Base-by-base conservation (phyloP, 2,113 vertebrate species). In the Zosterops japonicus region DNA sequence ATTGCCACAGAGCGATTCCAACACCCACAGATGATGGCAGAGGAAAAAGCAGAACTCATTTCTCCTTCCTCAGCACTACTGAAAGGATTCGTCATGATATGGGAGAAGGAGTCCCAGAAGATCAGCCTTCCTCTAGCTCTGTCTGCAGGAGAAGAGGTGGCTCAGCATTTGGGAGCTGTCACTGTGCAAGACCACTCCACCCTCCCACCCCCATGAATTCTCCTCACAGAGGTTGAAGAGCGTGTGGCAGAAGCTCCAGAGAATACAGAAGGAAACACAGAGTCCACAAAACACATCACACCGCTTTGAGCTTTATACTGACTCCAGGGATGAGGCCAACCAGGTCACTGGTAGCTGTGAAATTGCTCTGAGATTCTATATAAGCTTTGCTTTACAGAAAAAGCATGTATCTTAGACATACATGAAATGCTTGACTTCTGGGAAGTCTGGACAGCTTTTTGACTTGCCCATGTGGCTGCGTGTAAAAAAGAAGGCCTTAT, bases 21-120 rank as follows among this genome's bases (percentile, higher is more conserved):
- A 23, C 85, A 83, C 85, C 90, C 44, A 83, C 44, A 78, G 56
- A 80, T 29, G 56, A 95, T 20, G 31, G 71, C 35, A 78, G 55
- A 93, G 44, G 74, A 57, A 81, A 92, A 64, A 89, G 86, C 9
- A 89, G 29, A 77, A 61, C 27, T 93, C 41, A 6, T 55, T 87
- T 92, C 68, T 60, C 86, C 35, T 95, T 94, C 63, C 82, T 92
- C 88, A 90, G 88, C 76, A 86, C 52, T 71, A 59, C 23, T 11
- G 49, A 89, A 80, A 78, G 17, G 46, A 95, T 78, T 90, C 0
- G 3, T 89, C 79, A 77, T 22, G 50, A 19, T 56, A 84, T 2
- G 9, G 41, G 39, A 90, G 42, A 89, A 47, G 31, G 35, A 68
- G 20, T 5, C 41, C 25, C 76, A 52, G 55, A 79, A 85, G 52